phyloP scores from a whole-genome alignment of 2,113 vertebrate species.

The Pterophyllum scalare region DNA sequence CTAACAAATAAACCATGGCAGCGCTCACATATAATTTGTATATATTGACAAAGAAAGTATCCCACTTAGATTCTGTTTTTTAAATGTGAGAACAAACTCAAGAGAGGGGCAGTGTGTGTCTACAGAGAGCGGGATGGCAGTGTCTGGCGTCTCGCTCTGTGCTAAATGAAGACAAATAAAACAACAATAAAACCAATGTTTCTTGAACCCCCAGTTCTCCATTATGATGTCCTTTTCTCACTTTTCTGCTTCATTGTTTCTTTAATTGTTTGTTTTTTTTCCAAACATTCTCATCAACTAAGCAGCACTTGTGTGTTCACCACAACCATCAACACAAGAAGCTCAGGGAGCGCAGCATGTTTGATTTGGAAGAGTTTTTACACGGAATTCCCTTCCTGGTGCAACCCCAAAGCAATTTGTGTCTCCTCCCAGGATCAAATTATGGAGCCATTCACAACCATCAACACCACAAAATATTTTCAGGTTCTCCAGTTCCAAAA shows the following conservation, averaged over 20 bases:
- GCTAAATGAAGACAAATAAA: constrained; percentile 23
- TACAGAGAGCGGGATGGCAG: not conserved
- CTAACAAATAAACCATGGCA: constrained; percentile 35
- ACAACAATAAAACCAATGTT: not conserved
- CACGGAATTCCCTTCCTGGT: not conserved
- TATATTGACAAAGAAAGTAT: constrained; percentile 11
- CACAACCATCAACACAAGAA: not conserved
- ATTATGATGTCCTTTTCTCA: not conserved
- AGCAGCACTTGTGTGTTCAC: not conserved
- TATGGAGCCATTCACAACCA: not conserved
- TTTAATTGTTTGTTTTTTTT: not conserved
- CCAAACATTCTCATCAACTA: not conserved
- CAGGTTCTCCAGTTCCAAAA: not conserved
- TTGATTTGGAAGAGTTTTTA: not conserved
- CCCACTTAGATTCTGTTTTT: constrained; percentile 5
- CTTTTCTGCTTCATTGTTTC: not conserved
- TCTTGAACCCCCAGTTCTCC: not conserved
- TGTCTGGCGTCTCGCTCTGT: constrained; percentile 2
- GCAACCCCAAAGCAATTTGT: not conserved
- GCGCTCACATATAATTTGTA: not conserved
- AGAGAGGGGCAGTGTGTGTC: not conserved
- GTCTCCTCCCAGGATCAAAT: not conserved
- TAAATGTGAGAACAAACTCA: constrained; percentile 21
- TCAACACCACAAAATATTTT: not conserved
- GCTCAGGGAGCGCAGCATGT: not conserved